Conservation (phyloP, 1,140 invertebrate species). For the Hydropsyche tenuis region DNA sequence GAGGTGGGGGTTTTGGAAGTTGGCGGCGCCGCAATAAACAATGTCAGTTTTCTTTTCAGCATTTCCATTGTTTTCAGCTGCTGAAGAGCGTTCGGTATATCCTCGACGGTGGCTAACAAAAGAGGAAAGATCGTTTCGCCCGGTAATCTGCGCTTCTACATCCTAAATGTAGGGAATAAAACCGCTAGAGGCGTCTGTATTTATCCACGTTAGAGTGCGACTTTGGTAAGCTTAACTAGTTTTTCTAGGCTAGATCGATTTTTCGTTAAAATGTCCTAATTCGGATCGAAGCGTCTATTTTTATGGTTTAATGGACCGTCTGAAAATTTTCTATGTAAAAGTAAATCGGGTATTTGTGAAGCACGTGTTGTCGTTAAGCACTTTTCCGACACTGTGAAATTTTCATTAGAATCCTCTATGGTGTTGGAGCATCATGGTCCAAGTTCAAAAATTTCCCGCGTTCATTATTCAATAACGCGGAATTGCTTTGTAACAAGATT, state of each 20-base stretch:
- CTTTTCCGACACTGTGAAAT: no score
- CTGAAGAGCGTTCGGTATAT: constrained; percentile 6
- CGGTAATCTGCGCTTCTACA: constrained; percentile 12
- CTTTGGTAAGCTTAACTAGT: no score
- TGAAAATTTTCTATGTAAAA: no score
- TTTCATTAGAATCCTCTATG: no score
- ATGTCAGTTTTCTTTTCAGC: constrained; percentile 11
- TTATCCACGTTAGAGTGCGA: not conserved
- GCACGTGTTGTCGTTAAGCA: no score
- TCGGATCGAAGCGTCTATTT: no score
- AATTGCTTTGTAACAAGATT: constrained; percentile 45
- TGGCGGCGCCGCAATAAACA: not conserved
- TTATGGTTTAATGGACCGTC: no score
- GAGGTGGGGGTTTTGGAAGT: not conserved
- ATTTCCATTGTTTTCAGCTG: constrained; percentile 2
- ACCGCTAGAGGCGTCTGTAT: not conserved
- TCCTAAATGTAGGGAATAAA: not conserved
- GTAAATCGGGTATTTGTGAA: no score
- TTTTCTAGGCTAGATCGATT: no score
- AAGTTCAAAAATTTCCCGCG: constrained; percentile 22
- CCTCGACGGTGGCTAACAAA: constrained; percentile 14
- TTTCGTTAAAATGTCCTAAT: no score
- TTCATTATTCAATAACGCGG: constrained; percentile 40
- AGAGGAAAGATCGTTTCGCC: not conserved
- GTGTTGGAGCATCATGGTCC: not conserved